Conservation (phyloP, 2,888 invertebrate genomes). For the Trilocha varians region DNA sequence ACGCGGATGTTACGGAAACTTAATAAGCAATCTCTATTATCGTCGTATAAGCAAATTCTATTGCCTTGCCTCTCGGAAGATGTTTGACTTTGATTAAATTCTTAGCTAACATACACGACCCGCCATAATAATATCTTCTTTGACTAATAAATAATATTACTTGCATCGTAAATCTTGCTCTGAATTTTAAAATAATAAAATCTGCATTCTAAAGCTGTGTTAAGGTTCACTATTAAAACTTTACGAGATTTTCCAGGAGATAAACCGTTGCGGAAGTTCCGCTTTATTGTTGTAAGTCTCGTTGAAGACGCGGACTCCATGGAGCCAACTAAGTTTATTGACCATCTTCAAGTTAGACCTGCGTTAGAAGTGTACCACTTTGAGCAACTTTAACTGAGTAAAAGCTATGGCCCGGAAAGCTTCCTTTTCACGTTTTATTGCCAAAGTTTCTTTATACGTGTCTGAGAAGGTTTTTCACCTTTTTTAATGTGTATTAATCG, state of each 20-base stretch:
- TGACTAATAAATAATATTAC: too few species aligned
- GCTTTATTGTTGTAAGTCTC: constrained; percentile 44
- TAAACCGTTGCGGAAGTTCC: constrained; percentile 41
- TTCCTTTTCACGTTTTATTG: constrained; percentile 62
- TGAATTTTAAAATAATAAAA: not conserved
- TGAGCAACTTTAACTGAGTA: constrained; percentile 58
- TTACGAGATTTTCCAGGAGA: constrained; percentile 35
- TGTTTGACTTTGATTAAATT: not conserved
- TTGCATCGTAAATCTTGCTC: not conserved
- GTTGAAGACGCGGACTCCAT: constrained; percentile 35
- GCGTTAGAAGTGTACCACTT: constrained; percentile 49
- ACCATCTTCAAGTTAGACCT: constrained; percentile 53
- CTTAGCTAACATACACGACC: not conserved
- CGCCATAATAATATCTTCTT: constrained; percentile 1
- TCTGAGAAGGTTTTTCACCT: constrained; percentile 40
- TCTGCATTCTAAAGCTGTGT: not conserved
- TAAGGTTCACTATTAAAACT: constrained; percentile 27
- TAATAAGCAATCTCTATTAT: not conserved
- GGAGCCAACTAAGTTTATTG: constrained; percentile 53
- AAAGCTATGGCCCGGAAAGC: constrained; percentile 51
- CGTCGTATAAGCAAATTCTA: not conserved
- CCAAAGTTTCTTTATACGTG: constrained; percentile 62
- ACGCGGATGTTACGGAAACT: not conserved
- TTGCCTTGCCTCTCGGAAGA: not conserved
- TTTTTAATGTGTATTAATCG: constrained; percentile 13